Conservation (phyloP, 1,140 invertebrate genomes). For the Mizuhopecten yessoensis region DNA sequence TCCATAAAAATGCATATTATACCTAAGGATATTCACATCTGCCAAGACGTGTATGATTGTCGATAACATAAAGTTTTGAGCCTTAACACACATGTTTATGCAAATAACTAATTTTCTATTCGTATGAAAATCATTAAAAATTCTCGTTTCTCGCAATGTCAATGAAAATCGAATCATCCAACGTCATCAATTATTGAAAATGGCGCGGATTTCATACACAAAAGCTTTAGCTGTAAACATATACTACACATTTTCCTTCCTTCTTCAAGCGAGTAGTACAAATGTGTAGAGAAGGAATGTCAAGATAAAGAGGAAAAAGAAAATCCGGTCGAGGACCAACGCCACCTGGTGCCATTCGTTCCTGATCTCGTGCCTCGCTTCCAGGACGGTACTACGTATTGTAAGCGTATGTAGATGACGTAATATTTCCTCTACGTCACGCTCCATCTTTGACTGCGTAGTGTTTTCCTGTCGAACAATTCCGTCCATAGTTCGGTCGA, state of each 20-base stretch:
- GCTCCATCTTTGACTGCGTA: conserved; percentile 66
- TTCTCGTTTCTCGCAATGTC: too few species aligned
- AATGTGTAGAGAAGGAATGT: conserved; percentile 73
- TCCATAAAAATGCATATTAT: too few species aligned
- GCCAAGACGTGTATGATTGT: too few species aligned
- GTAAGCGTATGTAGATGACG: conserved; percentile 68
- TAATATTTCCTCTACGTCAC: conserved; percentile 71
- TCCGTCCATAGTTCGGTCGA: conserved; percentile 65
- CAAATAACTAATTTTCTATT: too few species aligned
- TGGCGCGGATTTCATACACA: neutral
- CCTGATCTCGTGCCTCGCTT: conserved; percentile 67
- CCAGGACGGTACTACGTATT: conserved; percentile 60
- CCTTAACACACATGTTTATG: too few species aligned
- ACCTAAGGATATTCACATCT: too few species aligned
- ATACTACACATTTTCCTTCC: neutral
- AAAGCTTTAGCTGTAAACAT: neutral
- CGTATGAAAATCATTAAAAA: too few species aligned
- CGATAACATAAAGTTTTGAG: too few species aligned
- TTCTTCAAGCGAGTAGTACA: conserved; percentile 68
- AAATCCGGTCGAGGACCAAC: conserved; percentile 73
- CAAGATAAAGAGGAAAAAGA: conserved; percentile 72
- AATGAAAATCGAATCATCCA: neutral
- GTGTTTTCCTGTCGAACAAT: conserved; percentile 52
- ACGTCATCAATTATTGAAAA: neutral
- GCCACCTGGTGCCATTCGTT: conserved; percentile 80